Conservation (phyloP, 2,888 invertebrate genomes). For the Drosophila acutilabella region DNA sequence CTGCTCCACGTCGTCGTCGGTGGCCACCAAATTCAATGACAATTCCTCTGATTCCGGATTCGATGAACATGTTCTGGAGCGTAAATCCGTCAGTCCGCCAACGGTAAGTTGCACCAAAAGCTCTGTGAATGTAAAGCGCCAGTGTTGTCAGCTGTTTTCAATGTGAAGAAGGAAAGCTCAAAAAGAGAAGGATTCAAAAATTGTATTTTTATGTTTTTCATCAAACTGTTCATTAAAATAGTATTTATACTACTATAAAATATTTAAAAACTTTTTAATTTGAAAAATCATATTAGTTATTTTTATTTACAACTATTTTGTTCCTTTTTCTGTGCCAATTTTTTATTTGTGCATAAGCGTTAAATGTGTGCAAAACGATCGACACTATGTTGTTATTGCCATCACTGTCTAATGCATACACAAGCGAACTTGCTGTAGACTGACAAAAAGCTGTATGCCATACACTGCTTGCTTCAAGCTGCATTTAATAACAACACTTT, state of each 20-base stretch:
- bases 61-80: constrained; percentile 86
- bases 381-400: constrained; percentile 9
- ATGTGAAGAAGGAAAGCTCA: too few relatives aligned
- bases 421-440: not conserved
- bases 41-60: constrained; percentile 91
- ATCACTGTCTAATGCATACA: constrained; percentile 7
- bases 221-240: too few relatives aligned
- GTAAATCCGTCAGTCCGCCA: constrained; percentile 83
- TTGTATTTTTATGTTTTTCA: not conserved
- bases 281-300: too few relatives aligned
- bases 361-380: not conserved
- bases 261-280: too few relatives aligned
- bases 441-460: not conserved
- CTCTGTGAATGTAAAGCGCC: too few relatives aligned
- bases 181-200: too few relatives aligned
- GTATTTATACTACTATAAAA: too few relatives aligned
- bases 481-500: not conserved
- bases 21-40: constrained; percentile 86
- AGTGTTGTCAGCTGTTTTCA: too few relatives aligned
- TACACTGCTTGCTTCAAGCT: not conserved
- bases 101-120: constrained; percentile 68
- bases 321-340: not conserved
- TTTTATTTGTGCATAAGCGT: not conserved
- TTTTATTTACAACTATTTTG: too few relatives aligned
- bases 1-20: constrained; percentile 77